Percentiles rank a stretch among this genome's conserved stretches.
Conservation (phyloP, 2,113 vertebrate genomes). For the Paedocypris sp. region DNA sequence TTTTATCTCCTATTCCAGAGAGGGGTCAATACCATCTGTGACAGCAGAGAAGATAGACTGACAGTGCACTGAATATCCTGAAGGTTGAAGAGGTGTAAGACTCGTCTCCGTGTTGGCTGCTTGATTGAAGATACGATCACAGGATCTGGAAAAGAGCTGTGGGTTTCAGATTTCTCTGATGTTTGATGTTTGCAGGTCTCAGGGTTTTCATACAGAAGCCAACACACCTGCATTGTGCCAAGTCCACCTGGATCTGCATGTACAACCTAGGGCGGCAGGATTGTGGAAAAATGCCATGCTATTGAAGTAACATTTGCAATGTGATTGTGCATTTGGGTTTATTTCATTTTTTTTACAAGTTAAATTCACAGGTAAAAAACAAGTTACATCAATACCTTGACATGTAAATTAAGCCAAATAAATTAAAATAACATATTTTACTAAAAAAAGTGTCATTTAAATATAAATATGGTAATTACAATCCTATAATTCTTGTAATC, state of each 20-base stretch:
- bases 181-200: conserved; percentile 18
- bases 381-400: too few relatives aligned
- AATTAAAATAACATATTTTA: too few relatives aligned
- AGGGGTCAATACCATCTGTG: conserved; percentile 28
- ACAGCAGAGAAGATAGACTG: background rate
- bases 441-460: too few relatives aligned
- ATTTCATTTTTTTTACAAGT: too few relatives aligned
- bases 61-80: background rate
- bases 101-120: conserved; percentile 6
- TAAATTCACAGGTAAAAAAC: too few relatives aligned
- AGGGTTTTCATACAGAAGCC: conserved; percentile 15
- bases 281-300: too few relatives aligned
- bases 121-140: conserved; percentile 29
- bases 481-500: too few relatives aligned
- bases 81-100: conserved; percentile 13
- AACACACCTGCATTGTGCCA: conserved; percentile 19
- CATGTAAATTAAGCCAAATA: too few relatives aligned
- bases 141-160: conserved; percentile 9
- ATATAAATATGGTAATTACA: too few relatives aligned
- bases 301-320: too few relatives aligned
- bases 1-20: too few relatives aligned
- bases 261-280: background rate
- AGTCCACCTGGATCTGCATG: conserved; percentile 5
- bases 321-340: too few relatives aligned
- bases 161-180: conserved; percentile 21